Conservation (phyloP, 2,797 vertebrate genomes). For the Poeciliopsis turneri region DNA sequence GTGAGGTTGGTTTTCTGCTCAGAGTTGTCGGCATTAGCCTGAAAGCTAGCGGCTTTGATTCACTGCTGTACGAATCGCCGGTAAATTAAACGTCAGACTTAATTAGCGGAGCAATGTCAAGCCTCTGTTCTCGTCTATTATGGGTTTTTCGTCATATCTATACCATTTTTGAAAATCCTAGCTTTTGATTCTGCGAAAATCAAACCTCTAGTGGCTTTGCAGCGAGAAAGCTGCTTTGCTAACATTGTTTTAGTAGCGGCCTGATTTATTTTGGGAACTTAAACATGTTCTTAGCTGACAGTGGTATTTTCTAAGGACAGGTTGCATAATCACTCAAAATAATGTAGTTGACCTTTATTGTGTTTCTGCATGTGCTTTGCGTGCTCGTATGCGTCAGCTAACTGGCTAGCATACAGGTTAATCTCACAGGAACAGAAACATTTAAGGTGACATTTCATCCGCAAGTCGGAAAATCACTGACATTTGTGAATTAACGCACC, state of each 20-base stretch:
- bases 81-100: not conserved
- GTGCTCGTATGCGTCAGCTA: not conserved
- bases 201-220: slow-evolving; percentile 5
- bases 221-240: slow-evolving; percentile 35
- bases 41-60: slow-evolving; percentile 45
- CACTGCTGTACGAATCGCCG: slow-evolving; percentile 25
- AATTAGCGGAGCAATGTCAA: slow-evolving; percentile 4
- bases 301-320: accelerated
- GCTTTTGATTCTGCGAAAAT: not conserved
- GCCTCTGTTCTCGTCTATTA: accelerated
- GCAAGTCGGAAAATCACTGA: accelerated
- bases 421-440: not conserved
- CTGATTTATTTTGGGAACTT: not conserved
- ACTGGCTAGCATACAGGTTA: not conserved
- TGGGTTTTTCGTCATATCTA: not conserved
- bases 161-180: accelerated
- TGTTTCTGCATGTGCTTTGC: not conserved
- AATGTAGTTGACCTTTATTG: accelerated
- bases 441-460: too few species aligned
- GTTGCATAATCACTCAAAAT: not conserved
- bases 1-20: slow-evolving; percentile 70
- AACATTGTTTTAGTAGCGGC: slow-evolving; percentile 38
- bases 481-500: not conserved
- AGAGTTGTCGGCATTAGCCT: slow-evolving; percentile 46
- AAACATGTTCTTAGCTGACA: not conserved